These are phyloP conservation scores for Lycopodina hypogea DNA, from an alignment of 37 sponge, comb jelly and placozoan genomes.

Conservation along the genomic window DNA sequence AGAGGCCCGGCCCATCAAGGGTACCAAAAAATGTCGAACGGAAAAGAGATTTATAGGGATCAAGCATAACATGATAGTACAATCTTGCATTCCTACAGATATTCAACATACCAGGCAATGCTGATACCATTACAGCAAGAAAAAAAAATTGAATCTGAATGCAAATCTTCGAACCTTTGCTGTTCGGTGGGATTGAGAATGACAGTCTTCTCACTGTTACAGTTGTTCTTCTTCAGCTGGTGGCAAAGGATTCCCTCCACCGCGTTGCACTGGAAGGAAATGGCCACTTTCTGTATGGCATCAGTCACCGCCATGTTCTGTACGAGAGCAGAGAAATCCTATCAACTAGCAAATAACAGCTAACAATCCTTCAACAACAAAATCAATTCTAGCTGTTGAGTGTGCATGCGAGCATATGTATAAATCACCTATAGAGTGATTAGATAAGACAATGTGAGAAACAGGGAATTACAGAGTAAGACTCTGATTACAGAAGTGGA, in stretches of 20 bases:
- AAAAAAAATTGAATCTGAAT: no score
- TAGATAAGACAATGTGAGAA: background rate
- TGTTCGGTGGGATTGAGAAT: conserved; percentile 73
- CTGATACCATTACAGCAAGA: no score
- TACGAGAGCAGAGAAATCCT: background rate
- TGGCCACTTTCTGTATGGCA: conserved; percentile 77
- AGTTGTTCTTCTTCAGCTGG: conserved; percentile 68
- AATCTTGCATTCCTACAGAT: no score
- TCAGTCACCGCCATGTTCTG: conserved; percentile 78
- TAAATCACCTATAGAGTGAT: background rate
- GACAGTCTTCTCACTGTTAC: conserved; percentile 76
- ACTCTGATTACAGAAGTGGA: no score
- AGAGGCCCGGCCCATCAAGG: no score
- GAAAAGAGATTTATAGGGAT: no score
- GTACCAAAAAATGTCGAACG: no score
- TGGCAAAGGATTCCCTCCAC: conserved; percentile 88
- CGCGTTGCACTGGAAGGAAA: conserved; percentile 72
- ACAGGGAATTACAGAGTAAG: no score
- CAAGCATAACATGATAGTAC: no score
- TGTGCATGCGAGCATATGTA: background rate
- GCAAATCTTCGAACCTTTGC: conserved; percentile 29
- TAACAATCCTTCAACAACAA: background rate
- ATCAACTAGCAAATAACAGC: no score
- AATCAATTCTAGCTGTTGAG: background rate
- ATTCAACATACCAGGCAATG: no score